phyloP scores from a whole-genome alignment of 2,888 invertebrate species.

The Drosophila nigricruria region DNA sequence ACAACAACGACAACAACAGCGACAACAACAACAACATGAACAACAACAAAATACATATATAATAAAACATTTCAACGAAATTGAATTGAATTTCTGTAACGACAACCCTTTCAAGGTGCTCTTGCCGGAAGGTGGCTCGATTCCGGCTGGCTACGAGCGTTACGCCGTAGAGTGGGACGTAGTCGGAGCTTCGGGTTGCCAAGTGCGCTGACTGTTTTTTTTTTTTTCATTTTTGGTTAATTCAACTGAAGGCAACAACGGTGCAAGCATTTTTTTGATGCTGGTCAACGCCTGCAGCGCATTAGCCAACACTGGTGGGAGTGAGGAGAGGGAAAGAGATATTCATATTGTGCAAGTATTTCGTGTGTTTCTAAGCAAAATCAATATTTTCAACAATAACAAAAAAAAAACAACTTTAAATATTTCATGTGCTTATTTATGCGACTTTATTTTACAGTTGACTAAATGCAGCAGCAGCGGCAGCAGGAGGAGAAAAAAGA shows the following conservation, averaged over 20 bases:
- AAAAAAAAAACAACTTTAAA: slow-evolving; percentile 50
- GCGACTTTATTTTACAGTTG: slow-evolving; percentile 72
- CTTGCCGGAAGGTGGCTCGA: background rate
- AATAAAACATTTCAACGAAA: slow-evolving; percentile 72
- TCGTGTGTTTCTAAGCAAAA: slow-evolving; percentile 28
- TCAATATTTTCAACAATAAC: slow-evolving; percentile 50
- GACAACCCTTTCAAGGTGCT: slow-evolving; percentile 65
- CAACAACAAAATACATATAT: slow-evolving; percentile 57
- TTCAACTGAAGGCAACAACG: slow-evolving; percentile 49
- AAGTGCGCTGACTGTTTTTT: slow-evolving; percentile 25
- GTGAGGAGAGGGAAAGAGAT: background rate
- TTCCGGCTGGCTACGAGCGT: background rate
- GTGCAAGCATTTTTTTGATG: slow-evolving; percentile 57
- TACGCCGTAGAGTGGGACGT: no score
- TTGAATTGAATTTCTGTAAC: slow-evolving; percentile 66
- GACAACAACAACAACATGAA: slow-evolving; percentile 14
- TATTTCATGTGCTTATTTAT: slow-evolving; percentile 63
- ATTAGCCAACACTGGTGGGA: slow-evolving; percentile 29
- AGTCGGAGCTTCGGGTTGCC: background rate
- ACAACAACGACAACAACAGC: slow-evolving; percentile 16
- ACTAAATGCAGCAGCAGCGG: slow-evolving; percentile 48
- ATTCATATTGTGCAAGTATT: background rate
- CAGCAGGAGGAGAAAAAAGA: slow-evolving; percentile 5
- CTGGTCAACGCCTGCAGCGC: slow-evolving; percentile 52
- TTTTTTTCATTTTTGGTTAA: slow-evolving; percentile 22